Base-by-base conservation (phyloP, 2,797 vertebrate species). In the Catostomus latipinnis region DNA sequence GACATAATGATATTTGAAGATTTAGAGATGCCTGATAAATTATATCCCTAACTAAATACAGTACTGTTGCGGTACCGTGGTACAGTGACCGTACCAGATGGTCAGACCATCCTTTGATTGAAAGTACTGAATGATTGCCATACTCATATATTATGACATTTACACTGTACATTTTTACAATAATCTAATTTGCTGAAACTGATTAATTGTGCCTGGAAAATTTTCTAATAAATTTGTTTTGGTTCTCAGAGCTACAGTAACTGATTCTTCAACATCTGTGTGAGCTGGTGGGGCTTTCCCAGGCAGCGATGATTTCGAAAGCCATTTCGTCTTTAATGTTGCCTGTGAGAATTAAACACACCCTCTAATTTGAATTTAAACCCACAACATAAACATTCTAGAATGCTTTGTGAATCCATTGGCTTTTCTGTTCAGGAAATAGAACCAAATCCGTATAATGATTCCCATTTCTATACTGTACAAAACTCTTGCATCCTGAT, bases 201-300 rank as follows among this genome's bases (percentile, higher is more conserved):
- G 48, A 70, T 81, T 71, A 52, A 53, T 34, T 45, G 54, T 10
- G 58, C 71, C 75, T 81, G 70, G 62, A 62, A 61, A 48, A 58
- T 63, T 12, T 65, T 12, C 46, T 45, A 81, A 68, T 22, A 49
- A 9, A 54, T 68, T 75, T 12, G n/a, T 54, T 16, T 8, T 48
- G 63, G 49, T 10, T 53, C 22, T 58, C 49, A 74, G 5, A 76
- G 9, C 58, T 63, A 56, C 34, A 62, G 52, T 16, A 57, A 74
- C 56, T 52, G 43, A 46, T 61, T 71, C 46, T 11, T 56, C 5
- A 53, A 68, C 71, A 78, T 67, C 60, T 84, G 76, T 73, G 48
- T 61, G 79, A 71, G 79, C 14, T 74, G 48, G 49, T 62, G 75
- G 60, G 67, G 62, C 14, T 71, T 75, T 84, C 46, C 56, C 34